Percentiles rank a stretch among this genome's conserved stretches.
Evolutionary conservation across 2,113 vertebrate species (phyloP).

Genomic region (Muntiacus muntjak): DNA sequence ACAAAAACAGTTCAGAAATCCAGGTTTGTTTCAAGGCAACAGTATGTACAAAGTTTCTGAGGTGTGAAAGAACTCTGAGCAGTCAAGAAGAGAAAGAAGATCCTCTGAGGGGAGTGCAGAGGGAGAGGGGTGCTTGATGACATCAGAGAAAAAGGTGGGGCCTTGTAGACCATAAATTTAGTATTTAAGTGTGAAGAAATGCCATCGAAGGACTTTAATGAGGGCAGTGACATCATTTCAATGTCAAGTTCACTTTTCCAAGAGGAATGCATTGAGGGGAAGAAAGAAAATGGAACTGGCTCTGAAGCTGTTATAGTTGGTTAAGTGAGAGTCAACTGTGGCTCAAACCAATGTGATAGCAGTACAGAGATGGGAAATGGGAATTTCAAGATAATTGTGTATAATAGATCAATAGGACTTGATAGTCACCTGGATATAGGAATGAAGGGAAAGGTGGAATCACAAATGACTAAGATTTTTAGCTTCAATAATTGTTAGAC

Average conservation of each 20-base stretch:
- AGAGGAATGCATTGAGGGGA: not conserved
- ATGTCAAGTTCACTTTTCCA: not conserved
- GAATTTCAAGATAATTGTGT: not conserved
- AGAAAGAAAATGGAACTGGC: not conserved
- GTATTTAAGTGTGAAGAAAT: not conserved
- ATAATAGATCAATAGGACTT: not conserved
- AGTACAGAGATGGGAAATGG: not conserved
- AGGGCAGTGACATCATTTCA: not conserved
- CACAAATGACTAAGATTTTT: not conserved
- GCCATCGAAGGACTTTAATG: not conserved
- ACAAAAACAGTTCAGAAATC: not conserved
- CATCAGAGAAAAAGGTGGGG: not conserved
- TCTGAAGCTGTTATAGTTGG: not conserved
- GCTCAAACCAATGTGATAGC: not conserved
- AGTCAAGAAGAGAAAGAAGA: not conserved
- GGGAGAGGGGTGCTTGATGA: not conserved
- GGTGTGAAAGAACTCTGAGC: not conserved
- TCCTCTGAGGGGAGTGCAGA: not conserved
- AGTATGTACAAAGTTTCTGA: not conserved
- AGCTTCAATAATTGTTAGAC: not conserved
- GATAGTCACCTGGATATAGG: not conserved
- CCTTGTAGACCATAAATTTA: not conserved
- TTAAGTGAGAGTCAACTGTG: not conserved
- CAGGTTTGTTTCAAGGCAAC: not conserved
- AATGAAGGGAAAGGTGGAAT: not conserved